Conservation (phyloP, 2,797 vertebrate genomes). For the Molossus alvarezi region DNA sequence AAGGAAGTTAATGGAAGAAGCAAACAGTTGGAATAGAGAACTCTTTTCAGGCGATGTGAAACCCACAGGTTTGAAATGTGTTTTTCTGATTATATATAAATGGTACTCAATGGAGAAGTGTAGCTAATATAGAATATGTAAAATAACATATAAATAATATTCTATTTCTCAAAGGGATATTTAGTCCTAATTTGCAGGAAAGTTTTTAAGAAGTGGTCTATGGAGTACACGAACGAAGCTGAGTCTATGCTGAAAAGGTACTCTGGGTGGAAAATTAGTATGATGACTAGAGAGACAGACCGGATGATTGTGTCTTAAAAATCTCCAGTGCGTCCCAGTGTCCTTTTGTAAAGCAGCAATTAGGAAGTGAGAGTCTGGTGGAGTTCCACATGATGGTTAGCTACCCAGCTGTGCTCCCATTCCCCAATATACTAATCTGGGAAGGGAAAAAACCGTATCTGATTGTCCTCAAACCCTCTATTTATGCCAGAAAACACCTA, state of each 20-base stretch:
- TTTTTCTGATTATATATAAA: neutral
- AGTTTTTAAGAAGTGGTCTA: neutral
- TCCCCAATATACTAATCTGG: neutral
- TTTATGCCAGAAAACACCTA: neutral
- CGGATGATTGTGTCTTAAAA: neutral
- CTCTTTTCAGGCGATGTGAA: neutral
- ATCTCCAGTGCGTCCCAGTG: neutral
- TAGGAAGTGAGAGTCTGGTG: neutral
- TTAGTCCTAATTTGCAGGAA: neutral
- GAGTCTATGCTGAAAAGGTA: neutral
- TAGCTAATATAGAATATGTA: neutral
- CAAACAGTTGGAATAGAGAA: neutral
- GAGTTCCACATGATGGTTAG: neutral
- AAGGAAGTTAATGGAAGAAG: neutral
- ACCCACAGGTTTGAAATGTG: neutral
- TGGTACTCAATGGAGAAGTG: neutral
- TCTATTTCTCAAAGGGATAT: neutral
- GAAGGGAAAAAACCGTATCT: neutral
- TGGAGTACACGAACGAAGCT: neutral
- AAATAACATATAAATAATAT: slow-evolving; percentile 9
- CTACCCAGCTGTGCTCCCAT: neutral
- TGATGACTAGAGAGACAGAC: neutral
- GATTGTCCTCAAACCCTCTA: neutral
- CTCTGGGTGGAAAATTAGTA: neutral
- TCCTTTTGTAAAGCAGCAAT: neutral